Conservation (phyloP, 2,888 invertebrate genomes). For the Ephialtes manifestator region DNA sequence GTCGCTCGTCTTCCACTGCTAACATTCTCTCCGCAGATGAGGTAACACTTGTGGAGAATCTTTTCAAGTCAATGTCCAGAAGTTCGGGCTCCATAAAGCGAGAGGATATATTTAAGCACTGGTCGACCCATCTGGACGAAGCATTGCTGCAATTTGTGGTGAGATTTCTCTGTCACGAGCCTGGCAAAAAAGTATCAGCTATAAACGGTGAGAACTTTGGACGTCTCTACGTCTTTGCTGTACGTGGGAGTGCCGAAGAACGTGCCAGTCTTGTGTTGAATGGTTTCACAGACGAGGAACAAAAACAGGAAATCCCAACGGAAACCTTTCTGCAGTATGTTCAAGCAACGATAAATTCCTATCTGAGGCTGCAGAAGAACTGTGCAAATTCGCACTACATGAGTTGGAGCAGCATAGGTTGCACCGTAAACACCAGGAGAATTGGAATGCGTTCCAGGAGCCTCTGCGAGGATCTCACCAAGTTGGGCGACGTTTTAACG, state of each 20-base stretch:
- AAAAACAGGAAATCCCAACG: conserved; percentile 80
- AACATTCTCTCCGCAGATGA: conserved; percentile 84
- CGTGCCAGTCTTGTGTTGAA: conserved; percentile 81
- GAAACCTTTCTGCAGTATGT: conserved; percentile 88
- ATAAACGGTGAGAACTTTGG: conserved; percentile 84
- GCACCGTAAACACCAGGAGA: conserved; percentile 87
- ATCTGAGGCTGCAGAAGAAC: conserved; percentile 90
- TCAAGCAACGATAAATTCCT: conserved; percentile 92
- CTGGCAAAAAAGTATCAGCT: conserved; percentile 81
- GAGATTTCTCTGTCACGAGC: conserved; percentile 83
- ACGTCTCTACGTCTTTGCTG: conserved; percentile 82
- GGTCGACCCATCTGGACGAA: conserved; percentile 84
- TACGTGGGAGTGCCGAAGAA: conserved; percentile 83
- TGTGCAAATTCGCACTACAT: conserved; percentile 87
- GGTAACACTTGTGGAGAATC: conserved; percentile 83
- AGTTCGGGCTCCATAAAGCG: conserved; percentile 85
- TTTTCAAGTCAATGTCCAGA: conserved; percentile 85
- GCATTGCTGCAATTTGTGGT: conserved; percentile 82
- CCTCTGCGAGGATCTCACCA: conserved; percentile 87
- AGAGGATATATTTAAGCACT: conserved; percentile 85
- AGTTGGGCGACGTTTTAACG: conserved; percentile 84
- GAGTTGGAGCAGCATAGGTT: conserved; percentile 89
- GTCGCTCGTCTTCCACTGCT: conserved; percentile 82
- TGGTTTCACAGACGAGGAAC: conserved; percentile 82
- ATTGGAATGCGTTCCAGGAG: conserved; percentile 88